Base-by-base conservation (phyloP, 2,888 invertebrate genomes). In the Thera obeliscata region DNA sequence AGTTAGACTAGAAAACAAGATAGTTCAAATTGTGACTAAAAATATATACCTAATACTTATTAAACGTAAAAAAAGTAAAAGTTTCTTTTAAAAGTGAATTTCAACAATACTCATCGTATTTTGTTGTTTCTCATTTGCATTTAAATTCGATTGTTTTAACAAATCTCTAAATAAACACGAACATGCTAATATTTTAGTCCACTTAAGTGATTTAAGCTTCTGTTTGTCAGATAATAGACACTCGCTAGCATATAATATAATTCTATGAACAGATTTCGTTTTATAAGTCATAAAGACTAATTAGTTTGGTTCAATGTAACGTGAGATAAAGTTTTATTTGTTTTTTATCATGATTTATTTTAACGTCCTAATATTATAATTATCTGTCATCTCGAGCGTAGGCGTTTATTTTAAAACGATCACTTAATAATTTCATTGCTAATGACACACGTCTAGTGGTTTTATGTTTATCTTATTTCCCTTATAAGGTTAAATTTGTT, bases 381-480 rank as follows among this genome's bases (percentile, higher is more conserved):
- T 62, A 69, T 71, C 72, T 76, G 64, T 58, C 69, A 80, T 82
- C 80, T 71, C 46, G 61, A 56, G 76, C 71, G 85, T 85, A 79
- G 85, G 84, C 69, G 83, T 81, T 11, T 52, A 49, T 81, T 84
- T 81, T 78, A 81, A 73, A 81, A 57, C 52, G 73, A 77, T 76
- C 79, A 77, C 74, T 76, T 86, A 84, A 80, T 83, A 88, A 89
- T 83, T 83, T 83, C 73, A 78, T 80, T 77, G 78, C 81, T 83
- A 84, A 87, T 84, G 87, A 84, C 80, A 71, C 84, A 82, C 83
- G 79, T 79, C 80, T 72, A 79, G 74, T 83, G 86, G 86, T 88
- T 70, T 81, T 84, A 91, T 89, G 87, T 52, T 12, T 9, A 46
- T 63, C 38, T 65, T 56, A 79, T 76, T 85, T 85, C 80, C 80